phyloP scores from a whole-genome alignment of 2,113 vertebrate species.

The Panthera uncia region DNA sequence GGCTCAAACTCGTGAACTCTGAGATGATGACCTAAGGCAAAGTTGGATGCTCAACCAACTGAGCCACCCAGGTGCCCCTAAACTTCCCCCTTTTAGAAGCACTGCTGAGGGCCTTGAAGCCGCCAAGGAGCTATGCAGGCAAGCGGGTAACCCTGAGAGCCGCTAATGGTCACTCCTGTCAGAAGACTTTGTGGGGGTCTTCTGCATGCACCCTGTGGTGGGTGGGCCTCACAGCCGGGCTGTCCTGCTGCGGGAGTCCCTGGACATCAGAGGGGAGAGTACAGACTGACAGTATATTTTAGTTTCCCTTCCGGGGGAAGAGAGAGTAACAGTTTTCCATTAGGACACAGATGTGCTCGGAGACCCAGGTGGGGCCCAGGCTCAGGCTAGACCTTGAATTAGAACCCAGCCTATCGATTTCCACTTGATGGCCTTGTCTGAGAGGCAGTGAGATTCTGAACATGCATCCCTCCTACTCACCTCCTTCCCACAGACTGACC shows the following conservation, averaged over 20 bases:
- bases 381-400: neutral
- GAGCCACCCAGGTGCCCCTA: neutral
- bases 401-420: neutral
- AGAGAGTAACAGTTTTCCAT: neutral
- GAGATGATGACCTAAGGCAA: neutral
- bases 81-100: neutral
- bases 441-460: neutral
- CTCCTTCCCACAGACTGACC: neutral
- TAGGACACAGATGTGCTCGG: neutral
- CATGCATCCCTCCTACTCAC: neutral
- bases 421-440: neutral
- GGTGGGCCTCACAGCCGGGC: too few species aligned
- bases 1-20: neutral
- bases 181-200: neutral
- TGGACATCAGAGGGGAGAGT: neutral
- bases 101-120: neutral
- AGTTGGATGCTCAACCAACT: fast-evolving
- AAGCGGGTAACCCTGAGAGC: neutral
- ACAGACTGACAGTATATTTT: neutral
- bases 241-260: neutral
- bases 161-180: neutral
- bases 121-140: neutral
- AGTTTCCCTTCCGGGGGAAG: neutral
- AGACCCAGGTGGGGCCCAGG: neutral
- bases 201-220: neutral